Conservation (phyloP, 2,113 vertebrate species). For the Siphamia tubifer region DNA sequence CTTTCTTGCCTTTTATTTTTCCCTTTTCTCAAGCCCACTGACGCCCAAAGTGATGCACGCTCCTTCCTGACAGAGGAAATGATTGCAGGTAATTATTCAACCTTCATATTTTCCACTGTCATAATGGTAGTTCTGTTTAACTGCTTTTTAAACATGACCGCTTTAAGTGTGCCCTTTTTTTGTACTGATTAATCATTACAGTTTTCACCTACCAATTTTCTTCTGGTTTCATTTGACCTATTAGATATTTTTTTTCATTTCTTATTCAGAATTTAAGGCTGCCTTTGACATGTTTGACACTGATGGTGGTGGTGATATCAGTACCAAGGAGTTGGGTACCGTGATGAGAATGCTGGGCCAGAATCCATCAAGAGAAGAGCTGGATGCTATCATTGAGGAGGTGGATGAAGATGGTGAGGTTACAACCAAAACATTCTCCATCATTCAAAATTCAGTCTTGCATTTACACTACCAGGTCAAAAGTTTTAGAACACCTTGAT, state of each 20-base stretch:
- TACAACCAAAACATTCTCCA: too few species aligned
- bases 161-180: too few species aligned
- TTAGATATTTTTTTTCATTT: too few species aligned
- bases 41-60: constrained; percentile 81
- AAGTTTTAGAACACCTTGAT: too few species aligned
- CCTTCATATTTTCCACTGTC: too few species aligned
- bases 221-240: too few species aligned
- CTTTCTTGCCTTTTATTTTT: not conserved
- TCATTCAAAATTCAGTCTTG: too few species aligned
- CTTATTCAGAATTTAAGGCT: constrained; percentile 91
- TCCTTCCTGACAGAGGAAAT: constrained; percentile 85
- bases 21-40: constrained; percentile 72
- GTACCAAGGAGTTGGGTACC: constrained; percentile 96
- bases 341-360: constrained; percentile 99
- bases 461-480: too few species aligned
- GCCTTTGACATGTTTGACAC: constrained; percentile 99
- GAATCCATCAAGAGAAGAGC: constrained; percentile 95
- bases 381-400: constrained; percentile 99
- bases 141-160: not conserved
- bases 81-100: constrained; percentile 77
- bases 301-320: constrained; percentile 97
- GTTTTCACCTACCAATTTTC: too few species aligned
- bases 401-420: constrained; percentile 97
- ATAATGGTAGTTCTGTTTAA: not conserved
- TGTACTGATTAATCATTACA: too few species aligned